Conservation (phyloP, 2,888 invertebrate genomes). For the Labia minor region DNA sequence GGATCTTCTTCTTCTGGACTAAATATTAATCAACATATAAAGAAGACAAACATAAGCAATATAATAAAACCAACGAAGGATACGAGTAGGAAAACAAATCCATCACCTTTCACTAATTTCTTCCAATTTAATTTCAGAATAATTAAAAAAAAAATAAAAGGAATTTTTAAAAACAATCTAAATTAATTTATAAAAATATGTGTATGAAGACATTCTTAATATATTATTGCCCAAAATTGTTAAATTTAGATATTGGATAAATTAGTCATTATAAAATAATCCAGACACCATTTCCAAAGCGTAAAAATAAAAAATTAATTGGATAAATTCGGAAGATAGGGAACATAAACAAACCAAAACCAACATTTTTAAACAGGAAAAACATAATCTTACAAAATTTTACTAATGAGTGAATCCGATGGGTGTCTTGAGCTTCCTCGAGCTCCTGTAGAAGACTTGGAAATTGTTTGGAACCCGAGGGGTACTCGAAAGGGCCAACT, state of each 20-base stretch:
- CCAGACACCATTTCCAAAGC: not conserved
- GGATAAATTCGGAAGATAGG: not conserved
- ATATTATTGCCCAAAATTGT: not conserved
- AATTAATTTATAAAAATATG: not conserved
- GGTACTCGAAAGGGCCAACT: not conserved
- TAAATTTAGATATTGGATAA: no score
- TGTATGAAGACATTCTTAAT: not conserved
- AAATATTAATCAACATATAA: conserved; percentile 25
- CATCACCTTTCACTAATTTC: not conserved
- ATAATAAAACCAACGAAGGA: conserved; percentile 15
- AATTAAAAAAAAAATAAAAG: not conserved
- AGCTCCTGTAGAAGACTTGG: not conserved
- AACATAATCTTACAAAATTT: conserved; percentile 4
- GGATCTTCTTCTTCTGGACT: conserved; percentile 58
- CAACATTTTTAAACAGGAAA: not conserved
- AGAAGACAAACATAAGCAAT: conserved; percentile 25
- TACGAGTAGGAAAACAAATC: not conserved
- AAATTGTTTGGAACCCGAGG: not conserved
- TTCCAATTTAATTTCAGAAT: no score
- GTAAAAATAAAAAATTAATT: not conserved
- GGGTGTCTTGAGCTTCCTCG: not conserved
- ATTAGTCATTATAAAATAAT: not conserved
- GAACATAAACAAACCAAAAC: not conserved
- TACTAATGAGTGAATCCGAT: not conserved
- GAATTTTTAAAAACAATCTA: not conserved